Evolutionary conservation across 2,888 invertebrate genomes (phyloP), one percentile per base, ranked within the genome.

Genomic region (Eueremaeus valkanovi): DNA sequence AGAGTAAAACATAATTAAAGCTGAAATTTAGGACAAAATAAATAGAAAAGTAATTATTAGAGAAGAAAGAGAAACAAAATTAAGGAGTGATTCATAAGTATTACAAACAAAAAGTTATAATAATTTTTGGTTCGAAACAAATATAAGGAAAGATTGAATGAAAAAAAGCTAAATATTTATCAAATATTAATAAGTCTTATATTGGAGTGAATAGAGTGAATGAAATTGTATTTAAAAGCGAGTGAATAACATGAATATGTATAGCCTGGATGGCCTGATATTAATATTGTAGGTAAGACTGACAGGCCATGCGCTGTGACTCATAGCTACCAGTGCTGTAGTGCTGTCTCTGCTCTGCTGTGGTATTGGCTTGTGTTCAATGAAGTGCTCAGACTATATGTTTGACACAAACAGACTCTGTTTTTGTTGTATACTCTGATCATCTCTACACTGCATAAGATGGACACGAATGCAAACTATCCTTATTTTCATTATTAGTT

Each of bases 331-430:
- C 55, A 55, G 21, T 55, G 21, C 55, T 55, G 13, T n/a, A 55
- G 49, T 21, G 16, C 45, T 45, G 49, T 49, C 13, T 45, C 11
- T 40, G 42, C 42, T 16, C 42, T 45, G n/a, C 3, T 13, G 9
- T 66, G 40, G 40, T 61, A 8, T 31, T 63, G 31, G 18, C 33
- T 63, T 55, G 66, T 66, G 40, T 66, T 66, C 36, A 66, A 66
- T 36, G 66, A 66, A 63, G 36, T 58, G 29, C 58, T 29, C 58
- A 58, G 58, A 36, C 66, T 66, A 66, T 63, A 55, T 58, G 66
- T 66, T 66, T 66, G 66, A 66, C 66, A 66, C 18, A 29, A n/a
- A 66, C 18, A 21, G 8, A 18, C 18, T 5, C 36, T 36, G 58
- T 58, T 16, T 58, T 58, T 58, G 31, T 24, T 24, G 27, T 55